A percentile compares a stretch with the other conserved stretches of the same genome.
Conservation (phyloP, 2,888 invertebrate species). For the Fabriciana adippe region DNA sequence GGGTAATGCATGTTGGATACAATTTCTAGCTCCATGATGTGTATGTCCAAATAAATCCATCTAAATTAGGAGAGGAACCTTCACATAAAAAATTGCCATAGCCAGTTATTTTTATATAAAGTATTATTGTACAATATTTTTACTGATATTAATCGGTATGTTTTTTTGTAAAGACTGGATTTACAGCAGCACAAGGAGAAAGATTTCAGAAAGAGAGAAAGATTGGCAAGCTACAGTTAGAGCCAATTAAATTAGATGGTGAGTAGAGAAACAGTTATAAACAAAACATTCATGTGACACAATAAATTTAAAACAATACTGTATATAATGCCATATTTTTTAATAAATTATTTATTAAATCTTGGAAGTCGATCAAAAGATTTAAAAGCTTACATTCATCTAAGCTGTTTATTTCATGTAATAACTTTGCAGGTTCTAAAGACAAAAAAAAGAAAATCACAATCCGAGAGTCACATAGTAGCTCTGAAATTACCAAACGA, state of each 20-base stretch:
- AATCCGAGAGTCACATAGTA: slow-evolving; percentile 49
- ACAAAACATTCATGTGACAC: not conserved
- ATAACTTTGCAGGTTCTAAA: slow-evolving; percentile 10
- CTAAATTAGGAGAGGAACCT: not conserved
- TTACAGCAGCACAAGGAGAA: slow-evolving; percentile 71
- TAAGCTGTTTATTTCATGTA: not conserved
- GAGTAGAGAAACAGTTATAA: not conserved
- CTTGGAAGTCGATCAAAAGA: no score
- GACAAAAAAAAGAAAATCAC: slow-evolving; percentile 59
- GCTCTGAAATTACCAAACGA: slow-evolving; percentile 35
- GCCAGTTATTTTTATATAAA: not conserved
- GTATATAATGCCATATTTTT: no score
- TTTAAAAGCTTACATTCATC: no score
- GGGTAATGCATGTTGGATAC: no score
- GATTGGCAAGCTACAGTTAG: slow-evolving; percentile 51
- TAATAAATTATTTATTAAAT: no score
- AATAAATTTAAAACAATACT: no score
- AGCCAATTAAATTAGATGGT: slow-evolving; percentile 56
- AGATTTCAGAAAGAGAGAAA: slow-evolving; percentile 63
- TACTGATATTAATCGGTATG: slow-evolving; percentile 10
- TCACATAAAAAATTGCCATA: no score
- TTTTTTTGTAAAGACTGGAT: slow-evolving; percentile 72
- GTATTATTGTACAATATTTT: not conserved
- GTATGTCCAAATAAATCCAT: not conserved
- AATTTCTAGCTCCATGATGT: not conserved